A percentile compares a stretch with the other conserved stretches of the same genome.
These are phyloP conservation scores for Entomobrya proxima DNA, from an alignment of 2,888 invertebrate genomes.

Conservation along the genomic window DNA sequence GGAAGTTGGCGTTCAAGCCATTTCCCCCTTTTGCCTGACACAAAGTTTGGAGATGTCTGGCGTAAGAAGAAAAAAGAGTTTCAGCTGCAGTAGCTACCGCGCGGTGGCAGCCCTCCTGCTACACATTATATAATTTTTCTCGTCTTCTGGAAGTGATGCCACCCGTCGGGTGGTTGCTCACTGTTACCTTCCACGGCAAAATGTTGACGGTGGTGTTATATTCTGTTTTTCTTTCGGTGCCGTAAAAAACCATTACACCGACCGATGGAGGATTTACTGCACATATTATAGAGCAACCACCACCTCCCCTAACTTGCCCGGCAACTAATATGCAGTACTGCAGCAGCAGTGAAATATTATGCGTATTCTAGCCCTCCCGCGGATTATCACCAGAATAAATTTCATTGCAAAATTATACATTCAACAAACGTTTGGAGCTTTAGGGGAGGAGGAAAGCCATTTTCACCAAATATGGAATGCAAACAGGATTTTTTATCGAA, in stretches of 20 bases:
- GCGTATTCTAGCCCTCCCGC: constrained; percentile 65
- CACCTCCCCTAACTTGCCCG: not conserved
- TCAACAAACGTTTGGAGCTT: constrained; percentile 43
- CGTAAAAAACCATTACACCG: constrained; percentile 42
- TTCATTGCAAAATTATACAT: constrained; percentile 71
- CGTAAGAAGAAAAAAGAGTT: not conserved
- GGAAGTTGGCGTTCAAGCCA: constrained; percentile 55
- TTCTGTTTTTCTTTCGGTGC: not conserved
- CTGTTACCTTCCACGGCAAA: constrained; percentile 32
- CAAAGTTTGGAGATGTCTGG: no score
- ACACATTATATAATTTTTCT: not conserved
- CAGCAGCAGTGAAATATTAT: constrained; percentile 62
- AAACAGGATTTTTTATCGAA: constrained; percentile 37
- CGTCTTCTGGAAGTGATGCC: constrained; percentile 59
- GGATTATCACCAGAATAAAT: constrained; percentile 72
- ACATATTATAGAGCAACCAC: not conserved
- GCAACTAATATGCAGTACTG: constrained; percentile 19
- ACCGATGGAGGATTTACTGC: constrained; percentile 46
- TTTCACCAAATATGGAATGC: constrained; percentile 56
- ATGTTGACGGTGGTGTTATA: constrained; percentile 20
- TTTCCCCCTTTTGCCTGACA: constrained; percentile 22
- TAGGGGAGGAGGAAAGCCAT: constrained; percentile 26
- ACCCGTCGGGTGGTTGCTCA: constrained; percentile 56
- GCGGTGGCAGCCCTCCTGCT: constrained; percentile 25
- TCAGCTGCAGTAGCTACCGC: not conserved